Evolutionary conservation across 1,140 invertebrate genomes (phyloP).

Genomic region (Sitobion miscanthi): DNA sequence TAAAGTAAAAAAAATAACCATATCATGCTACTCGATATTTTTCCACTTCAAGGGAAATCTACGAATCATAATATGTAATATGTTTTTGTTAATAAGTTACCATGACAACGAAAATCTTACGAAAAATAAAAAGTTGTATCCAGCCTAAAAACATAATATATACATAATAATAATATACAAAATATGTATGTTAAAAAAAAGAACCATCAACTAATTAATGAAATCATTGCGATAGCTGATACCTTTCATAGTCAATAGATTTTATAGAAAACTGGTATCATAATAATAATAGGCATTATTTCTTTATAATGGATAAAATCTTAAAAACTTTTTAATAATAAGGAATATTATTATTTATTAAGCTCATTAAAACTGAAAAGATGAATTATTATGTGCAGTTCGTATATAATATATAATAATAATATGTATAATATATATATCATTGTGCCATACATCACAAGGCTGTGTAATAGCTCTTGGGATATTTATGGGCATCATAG

Average conservation of each 20-base stretch:
- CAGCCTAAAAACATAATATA: too few relatives aligned
- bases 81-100: too few relatives aligned
- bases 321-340: background rate
- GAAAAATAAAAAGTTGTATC: too few relatives aligned
- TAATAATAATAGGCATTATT: background rate
- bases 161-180: too few relatives aligned
- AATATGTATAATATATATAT: background rate
- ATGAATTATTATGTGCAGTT: background rate
- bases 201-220: too few relatives aligned
- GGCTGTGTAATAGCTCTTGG: background rate
- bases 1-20: too few relatives aligned
- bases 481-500: slow-evolving; percentile 12
- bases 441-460: background rate
- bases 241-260: background rate
- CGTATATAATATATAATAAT: background rate
- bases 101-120: too few relatives aligned
- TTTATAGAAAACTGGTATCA: background rate
- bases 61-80: too few relatives aligned
- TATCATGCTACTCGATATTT: too few relatives aligned
- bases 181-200: too few relatives aligned
- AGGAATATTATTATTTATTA: background rate
- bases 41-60: too few relatives aligned
- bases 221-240: background rate
- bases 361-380: background rate
- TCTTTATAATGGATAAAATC: background rate